These are phyloP conservation scores for Calameuta filiformis DNA, from an alignment of 2,888 invertebrate species.

Conservation along the genomic window DNA sequence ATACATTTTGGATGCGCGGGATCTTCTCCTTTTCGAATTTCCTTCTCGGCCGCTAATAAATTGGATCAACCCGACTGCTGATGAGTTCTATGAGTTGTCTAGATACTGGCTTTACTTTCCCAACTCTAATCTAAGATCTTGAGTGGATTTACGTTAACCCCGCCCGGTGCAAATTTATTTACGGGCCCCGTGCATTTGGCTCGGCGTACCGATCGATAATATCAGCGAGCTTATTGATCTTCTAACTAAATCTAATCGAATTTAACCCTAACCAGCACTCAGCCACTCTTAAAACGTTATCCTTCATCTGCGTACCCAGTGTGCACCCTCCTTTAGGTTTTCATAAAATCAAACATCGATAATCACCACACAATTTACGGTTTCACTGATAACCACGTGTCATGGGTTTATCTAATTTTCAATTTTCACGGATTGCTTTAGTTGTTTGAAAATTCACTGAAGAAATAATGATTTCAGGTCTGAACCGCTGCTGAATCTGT, in stretches of 20 bases:
- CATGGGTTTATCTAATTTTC: neutral
- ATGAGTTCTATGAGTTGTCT: constrained; percentile 60
- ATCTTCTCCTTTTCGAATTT: constrained; percentile 2
- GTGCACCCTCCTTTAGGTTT: neutral
- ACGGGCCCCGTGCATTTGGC: constrained; percentile 9
- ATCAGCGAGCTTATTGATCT: neutral
- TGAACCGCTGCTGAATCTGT: too few relatives aligned
- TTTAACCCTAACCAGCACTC: neutral
- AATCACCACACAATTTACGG: neutral
- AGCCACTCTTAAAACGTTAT: neutral
- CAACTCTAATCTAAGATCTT: constrained; percentile 63
- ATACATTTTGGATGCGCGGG: neutral
- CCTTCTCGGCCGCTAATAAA: constrained; percentile 53
- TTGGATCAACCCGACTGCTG: constrained; percentile 61
- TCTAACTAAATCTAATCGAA: neutral
- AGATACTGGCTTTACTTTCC: constrained; percentile 57
- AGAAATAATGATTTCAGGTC: too few relatives aligned
- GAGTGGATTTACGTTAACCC: constrained; percentile 59
- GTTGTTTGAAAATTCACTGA: too few relatives aligned
- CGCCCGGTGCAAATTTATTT: constrained; percentile 31
- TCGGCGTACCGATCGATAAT: neutral
- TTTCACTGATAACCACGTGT: neutral
- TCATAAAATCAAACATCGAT: neutral
- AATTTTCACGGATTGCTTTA: too few relatives aligned
- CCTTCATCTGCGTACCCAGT: neutral